Evolutionary conservation across 2,888 invertebrate species (phyloP).

Genomic region (Caenorhabditis sp.): DNA sequence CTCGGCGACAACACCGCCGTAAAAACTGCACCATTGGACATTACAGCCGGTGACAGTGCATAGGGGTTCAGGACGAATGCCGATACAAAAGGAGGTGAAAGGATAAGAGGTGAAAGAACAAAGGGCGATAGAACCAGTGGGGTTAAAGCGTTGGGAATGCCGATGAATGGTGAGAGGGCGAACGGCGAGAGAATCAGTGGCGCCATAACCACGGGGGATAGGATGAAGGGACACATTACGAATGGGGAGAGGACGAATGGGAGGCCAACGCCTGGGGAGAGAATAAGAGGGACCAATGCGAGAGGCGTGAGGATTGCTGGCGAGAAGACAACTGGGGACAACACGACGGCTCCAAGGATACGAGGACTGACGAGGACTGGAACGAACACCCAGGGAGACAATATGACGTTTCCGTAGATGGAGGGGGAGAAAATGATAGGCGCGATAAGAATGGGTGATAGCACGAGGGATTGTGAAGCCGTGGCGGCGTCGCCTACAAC

Average conservation of each 20-base stretch:
- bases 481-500: conserved; percentile 47
- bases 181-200: conserved; percentile 69
- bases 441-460: conserved; percentile 69
- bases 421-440: conserved; percentile 67
- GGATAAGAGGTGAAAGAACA: conserved; percentile 68
- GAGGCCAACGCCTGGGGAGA: conserved; percentile 67
- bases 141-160: conserved; percentile 54
- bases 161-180: conserved; percentile 67
- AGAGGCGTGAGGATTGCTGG: conserved; percentile 66
- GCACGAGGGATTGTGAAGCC: conserved; percentile 70
- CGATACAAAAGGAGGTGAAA: conserved; percentile 63
- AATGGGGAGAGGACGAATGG: conserved; percentile 65
- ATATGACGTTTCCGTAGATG: conserved; percentile 69
- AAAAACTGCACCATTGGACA: conserved; percentile 66
- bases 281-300: conserved; percentile 67
- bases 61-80: conserved; percentile 67
- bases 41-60: conserved; percentile 69
- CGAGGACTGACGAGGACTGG: conserved; percentile 72
- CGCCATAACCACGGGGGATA: conserved; percentile 63
- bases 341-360: conserved; percentile 66
- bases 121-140: conserved; percentile 72
- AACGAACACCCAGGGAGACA: conserved; percentile 70
- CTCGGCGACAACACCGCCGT: conserved; percentile 68
- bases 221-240: conserved; percentile 67
- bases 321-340: conserved; percentile 61